These are phyloP conservation scores for Cantharis nigra DNA, from an alignment of 2,888 invertebrate species.

Conservation along the genomic window DNA sequence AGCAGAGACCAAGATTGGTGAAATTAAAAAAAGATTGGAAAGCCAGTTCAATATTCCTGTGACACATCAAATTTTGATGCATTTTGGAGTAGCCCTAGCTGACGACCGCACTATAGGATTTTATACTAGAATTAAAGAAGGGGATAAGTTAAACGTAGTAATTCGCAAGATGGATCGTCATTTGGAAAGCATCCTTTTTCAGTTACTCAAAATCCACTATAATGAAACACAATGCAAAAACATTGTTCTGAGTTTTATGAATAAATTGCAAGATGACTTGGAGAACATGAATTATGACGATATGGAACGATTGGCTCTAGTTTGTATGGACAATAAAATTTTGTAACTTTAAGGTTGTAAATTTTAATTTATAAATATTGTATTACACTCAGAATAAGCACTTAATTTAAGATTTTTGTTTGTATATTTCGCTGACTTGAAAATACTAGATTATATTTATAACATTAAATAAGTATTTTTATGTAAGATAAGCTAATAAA, in stretches of 20 bases:
- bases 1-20: conserved; percentile 64
- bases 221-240: conserved; percentile 67
- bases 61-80: conserved; percentile 70
- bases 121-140: conserved; percentile 75
- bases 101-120: conserved; percentile 72
- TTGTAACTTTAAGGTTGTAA: not conserved
- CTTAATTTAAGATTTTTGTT: not conserved
- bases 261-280: conserved; percentile 53
- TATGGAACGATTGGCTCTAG: conserved; percentile 54
- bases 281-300: conserved; percentile 54
- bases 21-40: conserved; percentile 71
- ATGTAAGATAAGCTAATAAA: not conserved
- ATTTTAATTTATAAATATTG: not conserved
- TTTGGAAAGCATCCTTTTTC: conserved; percentile 63
- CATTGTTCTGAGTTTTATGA: conserved; percentile 64
- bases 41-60: conserved; percentile 68
- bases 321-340: conserved; percentile 47
- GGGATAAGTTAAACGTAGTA: conserved; percentile 73
- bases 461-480: not conserved
- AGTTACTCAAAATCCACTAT: conserved; percentile 66
- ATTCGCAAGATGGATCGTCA: conserved; percentile 68
- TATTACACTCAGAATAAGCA: not conserved
- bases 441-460: not conserved
- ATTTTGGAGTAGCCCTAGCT: conserved; percentile 71
- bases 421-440: not conserved